phyloP scores from a whole-genome alignment of 2,888 invertebrate genomes.

The Stramonita haemastoma region DNA sequence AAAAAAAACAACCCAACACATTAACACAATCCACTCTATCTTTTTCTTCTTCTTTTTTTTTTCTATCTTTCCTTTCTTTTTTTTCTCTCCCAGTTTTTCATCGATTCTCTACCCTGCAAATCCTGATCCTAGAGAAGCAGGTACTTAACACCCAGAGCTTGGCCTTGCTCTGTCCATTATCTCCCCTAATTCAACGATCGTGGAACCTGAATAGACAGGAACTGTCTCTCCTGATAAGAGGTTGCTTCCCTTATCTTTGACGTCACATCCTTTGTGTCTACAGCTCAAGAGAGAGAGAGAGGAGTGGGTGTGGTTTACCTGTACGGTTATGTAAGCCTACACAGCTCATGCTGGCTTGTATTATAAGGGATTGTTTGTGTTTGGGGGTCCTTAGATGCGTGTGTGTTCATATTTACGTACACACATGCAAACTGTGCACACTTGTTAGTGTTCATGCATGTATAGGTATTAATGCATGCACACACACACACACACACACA shows the following conservation, averaged over 20 bases:
- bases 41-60: background rate
- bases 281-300: background rate
- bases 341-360: background rate
- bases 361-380: background rate
- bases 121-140: background rate
- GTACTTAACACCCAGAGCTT: background rate
- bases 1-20: background rate
- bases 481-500: background rate
- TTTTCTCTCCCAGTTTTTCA: background rate
- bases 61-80: conserved; percentile 3
- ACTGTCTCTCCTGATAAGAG: background rate
- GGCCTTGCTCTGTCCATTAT: background rate
- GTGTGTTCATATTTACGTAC: background rate
- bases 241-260: background rate
- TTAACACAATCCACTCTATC: background rate
- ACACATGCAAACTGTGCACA: background rate
- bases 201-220: background rate
- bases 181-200: background rate
- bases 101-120: background rate
- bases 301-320: background rate
- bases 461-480: background rate
- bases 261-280: background rate
- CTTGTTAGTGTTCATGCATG: background rate
- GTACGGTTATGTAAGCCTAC: background rate
- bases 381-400: background rate